A percentile compares a stretch with the other conserved stretches of the same genome.
Conservation (phyloP, 2,113 vertebrate species). For the Cyprinus carpio region DNA sequence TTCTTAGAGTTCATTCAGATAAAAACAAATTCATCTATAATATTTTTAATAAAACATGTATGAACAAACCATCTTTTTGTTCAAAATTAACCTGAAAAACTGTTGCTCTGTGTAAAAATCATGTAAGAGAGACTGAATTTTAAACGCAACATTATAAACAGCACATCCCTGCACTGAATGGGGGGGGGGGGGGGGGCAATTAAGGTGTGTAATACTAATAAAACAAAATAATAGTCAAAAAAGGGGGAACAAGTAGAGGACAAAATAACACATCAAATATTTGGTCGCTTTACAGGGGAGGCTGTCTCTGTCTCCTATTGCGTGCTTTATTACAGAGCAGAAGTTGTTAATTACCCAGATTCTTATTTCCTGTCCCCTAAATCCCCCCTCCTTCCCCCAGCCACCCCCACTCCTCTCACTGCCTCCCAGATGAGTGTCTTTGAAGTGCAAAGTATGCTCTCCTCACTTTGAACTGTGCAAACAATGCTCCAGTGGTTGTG, state of each 20-base stretch:
- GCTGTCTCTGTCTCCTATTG: slow-evolving; percentile 65
- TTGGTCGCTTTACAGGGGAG: slow-evolving; percentile 66
- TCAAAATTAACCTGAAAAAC: slow-evolving; percentile 15
- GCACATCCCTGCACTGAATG: slow-evolving; percentile 13
- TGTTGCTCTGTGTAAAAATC: background rate
- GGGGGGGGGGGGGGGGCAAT: no score
- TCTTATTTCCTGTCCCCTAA: slow-evolving; percentile 83
- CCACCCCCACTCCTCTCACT: slow-evolving; percentile 71
- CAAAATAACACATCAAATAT: slow-evolving; percentile 61
- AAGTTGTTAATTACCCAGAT: slow-evolving; percentile 87
- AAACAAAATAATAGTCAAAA: slow-evolving; percentile 58
- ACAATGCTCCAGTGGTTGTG: slow-evolving; percentile 84
- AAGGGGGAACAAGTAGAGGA: slow-evolving; percentile 24
- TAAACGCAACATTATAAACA: slow-evolving; percentile 23
- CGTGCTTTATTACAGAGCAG: slow-evolving; percentile 81
- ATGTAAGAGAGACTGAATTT: slow-evolving; percentile 18
- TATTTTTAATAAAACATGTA: background rate
- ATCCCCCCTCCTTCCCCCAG: slow-evolving; percentile 54
- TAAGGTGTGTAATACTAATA: slow-evolving; percentile 45
- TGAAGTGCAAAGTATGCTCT: slow-evolving; percentile 86
- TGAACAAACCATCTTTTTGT: background rate
- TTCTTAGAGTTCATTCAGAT: background rate
- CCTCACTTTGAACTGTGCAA: slow-evolving; percentile 86
- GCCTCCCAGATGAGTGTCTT: slow-evolving; percentile 85
- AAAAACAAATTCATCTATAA: background rate